Conservation (phyloP, 2,113 vertebrate genomes). For the Anolis carolinensis region DNA sequence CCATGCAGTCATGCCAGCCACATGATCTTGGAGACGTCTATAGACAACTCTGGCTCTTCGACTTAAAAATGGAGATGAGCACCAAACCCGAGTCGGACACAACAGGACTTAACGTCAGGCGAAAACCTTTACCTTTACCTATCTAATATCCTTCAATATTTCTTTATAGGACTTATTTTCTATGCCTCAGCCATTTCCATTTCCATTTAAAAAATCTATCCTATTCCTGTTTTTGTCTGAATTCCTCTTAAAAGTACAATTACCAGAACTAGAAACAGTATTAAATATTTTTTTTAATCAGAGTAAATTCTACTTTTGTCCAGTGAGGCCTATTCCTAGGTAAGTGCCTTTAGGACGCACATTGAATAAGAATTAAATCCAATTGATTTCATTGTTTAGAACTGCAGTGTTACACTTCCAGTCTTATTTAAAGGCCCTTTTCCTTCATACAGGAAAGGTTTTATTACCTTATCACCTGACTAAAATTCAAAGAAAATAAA, state of each 20-base stretch:
- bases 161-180: background rate
- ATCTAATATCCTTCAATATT: background rate
- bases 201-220: background rate
- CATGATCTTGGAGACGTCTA: too few relatives aligned
- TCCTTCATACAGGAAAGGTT: background rate
- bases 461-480: conserved; percentile 16
- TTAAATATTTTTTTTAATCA: background rate
- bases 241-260: background rate
- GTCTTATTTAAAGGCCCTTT: background rate
- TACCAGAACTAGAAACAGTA: background rate
- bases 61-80: too few relatives aligned
- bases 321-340: background rate
- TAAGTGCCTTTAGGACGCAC: background rate
- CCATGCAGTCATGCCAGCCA: too few relatives aligned
- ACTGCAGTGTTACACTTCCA: background rate
- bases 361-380: background rate
- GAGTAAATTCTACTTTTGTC: background rate
- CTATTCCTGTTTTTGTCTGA: background rate
- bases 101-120: too few relatives aligned
- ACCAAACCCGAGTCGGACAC: too few relatives aligned
- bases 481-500: conserved; percentile 41
- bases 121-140: too few relatives aligned
- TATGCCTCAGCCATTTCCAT: background rate
- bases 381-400: background rate
- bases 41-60: too few relatives aligned